Base-by-base conservation (phyloP, 2,888 invertebrate species). In the Euplexia lucipara region DNA sequence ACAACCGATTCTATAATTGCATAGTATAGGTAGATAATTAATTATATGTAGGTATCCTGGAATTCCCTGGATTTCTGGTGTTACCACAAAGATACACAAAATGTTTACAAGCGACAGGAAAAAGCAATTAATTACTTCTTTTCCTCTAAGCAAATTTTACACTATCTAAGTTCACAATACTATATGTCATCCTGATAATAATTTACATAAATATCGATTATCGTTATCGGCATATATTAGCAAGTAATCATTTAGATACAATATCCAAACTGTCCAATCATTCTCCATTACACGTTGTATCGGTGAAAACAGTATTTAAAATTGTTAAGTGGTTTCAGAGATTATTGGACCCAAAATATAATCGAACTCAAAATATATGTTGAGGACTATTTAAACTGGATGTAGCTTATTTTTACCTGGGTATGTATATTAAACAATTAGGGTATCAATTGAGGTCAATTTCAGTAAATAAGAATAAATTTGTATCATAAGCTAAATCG, bases 301-400 rank as follows among this genome's bases (percentile, higher is more conserved):
- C 39, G 18, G 39, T 58, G n/a, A 47, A 44, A 63, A 45, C 35
- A 70, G 54, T 35, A 70, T 70, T 44, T 35, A 35, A 48, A 70
- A 64, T 49, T 22, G 70, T 57, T 71, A 70, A 71, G 72, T 65
- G 58, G 39, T 58, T 71, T 65, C 39, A 41, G 58, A 71, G 66
- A 70, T 70, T 58, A 58, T 66, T 54, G 14, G 32, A 39, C 18
- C 59, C 3, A n/a, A 47, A 16, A 57, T 48, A 39, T 53, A 65
- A 45, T 39, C 18, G 35, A 47, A 35, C 57, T n/a, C n/a, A n/a
- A 32, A 16, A 30, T 16, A 44, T 71, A 16, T 10, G 16, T 52
- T 6, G 65, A 57, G 49, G 35, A 47, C 22, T 26, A 54, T 62
- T 37, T 45, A 35, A 42, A 48, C 32, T 34, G 37, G 42, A 1